Evolutionary conservation across 2,888 invertebrate species (phyloP).

Genomic region (Chironomus riparius): DNA sequence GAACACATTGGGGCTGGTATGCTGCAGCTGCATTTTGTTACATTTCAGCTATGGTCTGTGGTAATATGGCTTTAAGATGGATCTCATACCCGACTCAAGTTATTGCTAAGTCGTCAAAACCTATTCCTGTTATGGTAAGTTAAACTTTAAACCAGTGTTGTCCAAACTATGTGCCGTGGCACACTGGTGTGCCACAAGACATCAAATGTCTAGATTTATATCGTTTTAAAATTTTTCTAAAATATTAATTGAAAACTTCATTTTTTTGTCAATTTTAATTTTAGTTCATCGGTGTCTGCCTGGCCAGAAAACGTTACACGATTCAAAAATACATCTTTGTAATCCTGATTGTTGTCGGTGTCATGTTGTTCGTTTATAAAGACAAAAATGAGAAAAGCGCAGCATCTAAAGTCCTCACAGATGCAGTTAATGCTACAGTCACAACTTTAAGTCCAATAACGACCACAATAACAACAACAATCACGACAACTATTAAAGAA

Average conservation of each 20-base stretch:
- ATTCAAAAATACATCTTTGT: constrained; percentile 20
- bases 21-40: constrained; percentile 13
- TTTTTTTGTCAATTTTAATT: too few relatives aligned
- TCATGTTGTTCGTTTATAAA: constrained; percentile 6
- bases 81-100: constrained; percentile 17
- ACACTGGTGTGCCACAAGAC: too few relatives aligned
- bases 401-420: not conserved
- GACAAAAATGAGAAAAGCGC: not conserved
- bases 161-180: too few relatives aligned
- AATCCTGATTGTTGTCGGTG: constrained; percentile 4
- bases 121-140: constrained; percentile 16
- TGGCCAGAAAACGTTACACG: constrained; percentile 9
- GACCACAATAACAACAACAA: too few relatives aligned
- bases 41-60: constrained; percentile 17
- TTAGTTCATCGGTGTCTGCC: not conserved
- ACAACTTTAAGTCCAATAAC: too few relatives aligned
- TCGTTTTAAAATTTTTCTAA: too few relatives aligned
- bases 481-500: too few relatives aligned
- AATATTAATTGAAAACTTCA: too few relatives aligned
- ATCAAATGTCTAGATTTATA: too few relatives aligned
- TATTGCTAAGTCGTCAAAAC: constrained; percentile 11
- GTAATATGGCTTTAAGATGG: constrained; percentile 15
- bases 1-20: constrained; percentile 14
- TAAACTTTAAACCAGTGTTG: too few relatives aligned
- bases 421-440: too few relatives aligned